Evolutionary conservation across 2,888 invertebrate species (phyloP).

Genomic region (Clusia tigrina): DNA sequence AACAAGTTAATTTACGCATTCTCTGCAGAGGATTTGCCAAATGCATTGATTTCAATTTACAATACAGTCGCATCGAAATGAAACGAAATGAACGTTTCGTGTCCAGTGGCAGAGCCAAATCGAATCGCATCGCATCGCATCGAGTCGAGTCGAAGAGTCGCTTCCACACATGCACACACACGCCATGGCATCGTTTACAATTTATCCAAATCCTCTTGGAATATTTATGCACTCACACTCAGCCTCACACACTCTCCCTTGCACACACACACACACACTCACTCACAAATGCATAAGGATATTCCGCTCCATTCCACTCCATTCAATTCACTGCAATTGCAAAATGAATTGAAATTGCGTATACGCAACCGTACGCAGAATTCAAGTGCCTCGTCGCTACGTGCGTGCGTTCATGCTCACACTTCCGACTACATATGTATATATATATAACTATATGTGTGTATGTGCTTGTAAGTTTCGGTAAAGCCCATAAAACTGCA

Average conservation of each 20-base stretch:
- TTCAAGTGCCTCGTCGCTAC: background rate
- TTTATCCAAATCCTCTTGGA: background rate
- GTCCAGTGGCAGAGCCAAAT: background rate
- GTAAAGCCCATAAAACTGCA: background rate
- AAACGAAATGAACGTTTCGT: background rate
- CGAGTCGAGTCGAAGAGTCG: too few relatives aligned
- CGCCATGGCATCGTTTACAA: too few relatives aligned
- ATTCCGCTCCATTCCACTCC: slow-evolving; percentile 40
- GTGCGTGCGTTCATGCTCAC: background rate
- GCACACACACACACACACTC: slow-evolving; percentile 9
- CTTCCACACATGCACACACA: too few relatives aligned
- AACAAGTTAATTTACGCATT: slow-evolving; percentile 1
- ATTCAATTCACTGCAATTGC: background rate
- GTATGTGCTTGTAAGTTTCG: too few relatives aligned
- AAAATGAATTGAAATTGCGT: background rate
- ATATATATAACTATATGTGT: too few relatives aligned
- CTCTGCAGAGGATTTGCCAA: background rate
- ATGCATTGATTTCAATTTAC: slow-evolving; percentile 5
- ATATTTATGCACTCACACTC: background rate
- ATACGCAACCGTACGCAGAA: background rate
- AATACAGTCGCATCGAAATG: background rate
- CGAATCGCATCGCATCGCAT: background rate
- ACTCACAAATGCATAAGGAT: background rate
- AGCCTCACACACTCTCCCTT: background rate
- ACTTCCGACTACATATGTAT: too few relatives aligned